Evolutionary conservation across 2,797 vertebrate genomes (phyloP).

Genomic region (Bovichtus variegatus): DNA sequence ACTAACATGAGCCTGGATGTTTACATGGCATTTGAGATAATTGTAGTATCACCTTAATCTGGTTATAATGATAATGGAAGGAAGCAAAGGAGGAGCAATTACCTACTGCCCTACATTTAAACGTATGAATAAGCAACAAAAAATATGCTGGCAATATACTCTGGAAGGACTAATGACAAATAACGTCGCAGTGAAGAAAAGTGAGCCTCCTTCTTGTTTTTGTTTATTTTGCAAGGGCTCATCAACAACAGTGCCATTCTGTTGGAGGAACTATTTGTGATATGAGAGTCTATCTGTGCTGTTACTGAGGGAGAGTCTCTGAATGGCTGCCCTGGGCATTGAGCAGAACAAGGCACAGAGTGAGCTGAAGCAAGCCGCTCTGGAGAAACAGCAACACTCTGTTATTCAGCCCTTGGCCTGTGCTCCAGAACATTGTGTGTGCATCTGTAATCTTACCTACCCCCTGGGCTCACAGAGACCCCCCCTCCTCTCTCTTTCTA

Average conservation of each 20-base stretch:
- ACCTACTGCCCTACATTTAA: constrained; percentile 54
- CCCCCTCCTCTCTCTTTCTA: constrained; percentile 35
- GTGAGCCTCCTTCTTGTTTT: constrained; percentile 34
- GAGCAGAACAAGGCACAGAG: constrained; percentile 76
- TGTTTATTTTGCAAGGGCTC: constrained; percentile 44
- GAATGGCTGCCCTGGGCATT: constrained; percentile 81
- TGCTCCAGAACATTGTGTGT: constrained; percentile 82
- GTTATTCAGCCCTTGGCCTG: constrained; percentile 81
- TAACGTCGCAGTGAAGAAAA: constrained; percentile 28
- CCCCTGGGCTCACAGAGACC: constrained; percentile 69
- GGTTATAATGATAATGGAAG: constrained; percentile 50
- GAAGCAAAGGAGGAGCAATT: constrained; percentile 49
- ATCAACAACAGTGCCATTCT: constrained; percentile 59
- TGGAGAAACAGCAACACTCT: constrained; percentile 78
- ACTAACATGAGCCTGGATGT: constrained; percentile 56
- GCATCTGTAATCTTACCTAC: constrained; percentile 83
- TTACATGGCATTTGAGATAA: constrained; percentile 57
- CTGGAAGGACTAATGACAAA: constrained; percentile 40
- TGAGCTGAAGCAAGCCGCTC: constrained; percentile 77
- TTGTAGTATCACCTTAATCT: constrained; percentile 58
- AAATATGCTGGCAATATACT: constrained; percentile 16
- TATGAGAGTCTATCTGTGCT: constrained; percentile 63
- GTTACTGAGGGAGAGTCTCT: constrained; percentile 70
- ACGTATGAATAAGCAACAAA: constrained; percentile 22
- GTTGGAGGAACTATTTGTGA: constrained; percentile 71